Evolutionary conservation across 23 tunicate species (phyloP), one percentile per base, ranked within the genome.

Genomic region (Trididemnum clinides): DNA sequence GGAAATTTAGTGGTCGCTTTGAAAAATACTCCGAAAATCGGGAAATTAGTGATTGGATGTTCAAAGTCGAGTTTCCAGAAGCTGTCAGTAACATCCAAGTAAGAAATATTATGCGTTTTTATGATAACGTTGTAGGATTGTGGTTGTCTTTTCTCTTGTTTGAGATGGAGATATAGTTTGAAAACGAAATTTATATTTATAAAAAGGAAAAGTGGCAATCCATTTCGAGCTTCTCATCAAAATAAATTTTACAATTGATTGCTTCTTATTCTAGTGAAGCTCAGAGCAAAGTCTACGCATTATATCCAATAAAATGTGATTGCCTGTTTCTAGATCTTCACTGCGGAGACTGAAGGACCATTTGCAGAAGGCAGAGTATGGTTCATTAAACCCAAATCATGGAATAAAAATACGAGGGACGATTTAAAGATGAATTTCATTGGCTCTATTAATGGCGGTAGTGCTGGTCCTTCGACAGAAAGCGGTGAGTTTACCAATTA

Each of bases 331-430:
- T 50, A 89, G 94, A 37, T 62, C 26, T 84, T 31, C 62, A 64
- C 78, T 2, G 94, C 94, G 31, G 54, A 77, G 1, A 59, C 78
- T 7, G 94, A 89, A 64, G 86, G 57, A 28, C 27, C 26, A 0
- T 37, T 36, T 39, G 19, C 65, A 5, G 37, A 44, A 39, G 85
- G 71, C 19, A 22, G 86, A 30, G 71, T 69, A 20, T 87, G 91
- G 91, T 39, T 80, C 25, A 22, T 87, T 12, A 37, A 50, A n/a
- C 94, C 94, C 1, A 89, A 74, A 65, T n/a, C 57, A 7, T 89
- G 58, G 58, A 89, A 89, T 28, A 28, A 23, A 62, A 28, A 27
- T 69, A 62, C 49, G 12, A 63, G 54, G 39, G 62, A 51, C 62
- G 28, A 36, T 35, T 26, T 51, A 30, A 63, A 21, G 7, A 78